Conservation (phyloP, 2,888 invertebrate genomes). For the Trypoxylon attenuatum region DNA sequence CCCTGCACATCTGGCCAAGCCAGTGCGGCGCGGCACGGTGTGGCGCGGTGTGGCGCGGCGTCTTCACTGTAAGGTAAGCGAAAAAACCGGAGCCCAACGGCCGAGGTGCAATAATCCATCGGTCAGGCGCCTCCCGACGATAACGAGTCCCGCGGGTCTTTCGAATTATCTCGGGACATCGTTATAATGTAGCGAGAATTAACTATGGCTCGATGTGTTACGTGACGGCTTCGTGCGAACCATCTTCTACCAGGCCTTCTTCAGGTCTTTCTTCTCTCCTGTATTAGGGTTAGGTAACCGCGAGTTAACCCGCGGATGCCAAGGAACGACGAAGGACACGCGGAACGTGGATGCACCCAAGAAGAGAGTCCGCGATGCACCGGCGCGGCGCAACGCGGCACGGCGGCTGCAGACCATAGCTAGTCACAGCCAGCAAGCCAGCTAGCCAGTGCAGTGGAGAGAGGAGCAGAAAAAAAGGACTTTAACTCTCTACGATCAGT, state of each 20-base stretch:
- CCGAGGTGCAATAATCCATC: slow-evolving; percentile 14
- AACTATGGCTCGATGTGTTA: slow-evolving; percentile 41
- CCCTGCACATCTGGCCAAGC: not conserved
- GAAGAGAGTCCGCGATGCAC: too few species aligned
- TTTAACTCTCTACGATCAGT: slow-evolving; percentile 34
- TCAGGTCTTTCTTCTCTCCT: too few species aligned
- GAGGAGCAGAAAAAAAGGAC: not conserved
- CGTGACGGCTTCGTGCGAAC: slow-evolving; percentile 32
- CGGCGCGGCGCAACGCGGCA: too few species aligned
- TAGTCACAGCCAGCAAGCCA: too few species aligned
- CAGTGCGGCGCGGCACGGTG: too few species aligned
- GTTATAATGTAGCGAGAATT: slow-evolving; percentile 45
- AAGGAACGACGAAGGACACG: not conserved
- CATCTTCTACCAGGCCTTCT: too few species aligned
- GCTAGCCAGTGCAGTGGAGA: too few species aligned
- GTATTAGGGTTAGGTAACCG: slow-evolving; percentile 41
- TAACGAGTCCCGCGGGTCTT: slow-evolving; percentile 45
- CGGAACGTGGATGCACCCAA: not conserved
- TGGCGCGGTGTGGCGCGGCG: too few species aligned
- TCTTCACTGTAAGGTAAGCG: not conserved
- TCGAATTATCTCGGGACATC: slow-evolving; percentile 45
- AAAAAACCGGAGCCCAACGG: not conserved
- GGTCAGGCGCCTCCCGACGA: slow-evolving; percentile 9
- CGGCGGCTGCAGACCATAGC: too few species aligned
- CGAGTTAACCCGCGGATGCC: slow-evolving; percentile 25